A percentile compares a stretch with the other conserved stretches of the same genome.
Conservation (phyloP, 2,888 invertebrate genomes). For the Embidobia sp. region DNA sequence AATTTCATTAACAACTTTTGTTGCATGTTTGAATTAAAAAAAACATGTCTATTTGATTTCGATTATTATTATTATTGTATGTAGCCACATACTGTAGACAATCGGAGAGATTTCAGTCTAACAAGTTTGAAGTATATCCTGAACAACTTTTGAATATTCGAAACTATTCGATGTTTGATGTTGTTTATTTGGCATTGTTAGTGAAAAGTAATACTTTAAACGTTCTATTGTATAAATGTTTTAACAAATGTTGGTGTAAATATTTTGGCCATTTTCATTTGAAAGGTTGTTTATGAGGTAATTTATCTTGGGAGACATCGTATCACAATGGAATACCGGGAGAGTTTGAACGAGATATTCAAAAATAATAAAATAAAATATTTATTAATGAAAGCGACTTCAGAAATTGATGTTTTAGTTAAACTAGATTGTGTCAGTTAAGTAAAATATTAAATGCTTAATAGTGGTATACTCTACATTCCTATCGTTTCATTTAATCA, state of each 20-base stretch:
- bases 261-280: background rate
- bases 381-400: slow-evolving; percentile 7
- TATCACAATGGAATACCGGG: slow-evolving; percentile 46
- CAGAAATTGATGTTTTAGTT: background rate
- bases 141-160: slow-evolving; percentile 35
- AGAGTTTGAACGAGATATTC: slow-evolving; percentile 38
- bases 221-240: too few species aligned
- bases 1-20: background rate
- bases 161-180: background rate
- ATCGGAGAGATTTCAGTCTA: slow-evolving; percentile 24
- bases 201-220: too few species aligned
- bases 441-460: too few species aligned
- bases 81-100: slow-evolving; percentile 17
- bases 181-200: slow-evolving; percentile 1
- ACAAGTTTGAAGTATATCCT: slow-evolving; percentile 31
- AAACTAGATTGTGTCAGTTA: too few species aligned
- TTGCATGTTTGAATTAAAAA: background rate
- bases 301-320: slow-evolving; percentile 42
- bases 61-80: background rate
- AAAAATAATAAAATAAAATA: background rate
- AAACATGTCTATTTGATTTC: too few species aligned
- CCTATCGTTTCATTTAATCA: too few species aligned
- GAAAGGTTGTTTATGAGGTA: slow-evolving; percentile 44
- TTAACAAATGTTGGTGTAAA: background rate
- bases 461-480: too few species aligned